Base-by-base conservation (phyloP, 2,888 invertebrate species). In the Nyleta sp. region DNA sequence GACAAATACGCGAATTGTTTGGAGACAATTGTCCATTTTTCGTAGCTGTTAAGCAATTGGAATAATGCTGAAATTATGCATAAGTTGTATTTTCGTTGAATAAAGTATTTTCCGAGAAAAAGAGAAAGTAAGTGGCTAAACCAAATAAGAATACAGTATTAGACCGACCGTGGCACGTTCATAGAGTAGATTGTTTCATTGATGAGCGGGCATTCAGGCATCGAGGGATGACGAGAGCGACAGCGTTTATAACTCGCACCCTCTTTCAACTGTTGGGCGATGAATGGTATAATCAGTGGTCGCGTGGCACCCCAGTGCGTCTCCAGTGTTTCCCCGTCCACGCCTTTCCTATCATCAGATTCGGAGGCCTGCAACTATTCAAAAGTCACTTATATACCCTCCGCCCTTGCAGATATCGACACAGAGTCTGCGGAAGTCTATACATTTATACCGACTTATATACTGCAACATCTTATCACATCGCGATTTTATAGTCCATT, bases 271-370 rank as follows among this genome's bases (percentile, higher is more conserved):
- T 85, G 83, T 81, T 81, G 86, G 85, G 78, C 89, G 87, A 89
- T 90, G 90, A 90, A 90, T 90, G 89, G 89, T 88, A 90, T 90
- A 90, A 90, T 90, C 90, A 90, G 90, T 82, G 90, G 90, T 90
- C 90, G 89, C 89, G 88, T 89, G 90, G 86, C 90, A 84, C 84
- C 85, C 86, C 84, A 75, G 75, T 82, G 81, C 81, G 81, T 81
- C 82, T 75, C 76, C 78, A 68, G 80, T 75, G 79, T 80, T 81
- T 82, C 80, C 77, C 77, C 74, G 67, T 75, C 62, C 83, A 84
- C 84, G 81, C 85, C 82, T 82, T 81, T 82, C 81, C 84, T 82
- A 83, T 83, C 85, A 80, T 82, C 82, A 65, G 81, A 84, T 83
- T 80, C 78, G 74, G 79, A 83, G 82, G 81, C 72, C 71, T 75